Evolutionary conservation across 2,797 vertebrate genomes (phyloP).

Genomic region (Macrochelys suwanniensis): DNA sequence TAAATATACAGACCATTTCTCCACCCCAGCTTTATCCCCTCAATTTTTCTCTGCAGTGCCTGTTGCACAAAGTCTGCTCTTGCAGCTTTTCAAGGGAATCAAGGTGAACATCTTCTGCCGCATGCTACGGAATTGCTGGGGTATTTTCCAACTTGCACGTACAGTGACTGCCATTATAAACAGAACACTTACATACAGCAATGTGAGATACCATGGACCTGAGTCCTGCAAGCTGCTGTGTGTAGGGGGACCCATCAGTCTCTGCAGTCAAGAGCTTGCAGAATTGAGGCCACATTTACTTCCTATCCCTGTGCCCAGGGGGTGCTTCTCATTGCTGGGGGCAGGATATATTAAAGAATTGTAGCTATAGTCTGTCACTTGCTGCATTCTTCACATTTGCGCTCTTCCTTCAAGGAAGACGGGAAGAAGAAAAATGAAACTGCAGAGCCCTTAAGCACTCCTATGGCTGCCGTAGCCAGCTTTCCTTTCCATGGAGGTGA

Average conservation of each 20-base stretch:
- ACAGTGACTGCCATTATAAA: not conserved
- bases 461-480: not conserved
- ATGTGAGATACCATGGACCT: not conserved
- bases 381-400: conserved; percentile 5
- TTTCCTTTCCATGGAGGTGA: not conserved
- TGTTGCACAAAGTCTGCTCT: not conserved
- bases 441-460: not conserved
- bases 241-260: not conserved
- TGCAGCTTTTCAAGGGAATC: not conserved
- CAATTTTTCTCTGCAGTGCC: not conserved
- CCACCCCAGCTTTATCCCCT: not conserved
- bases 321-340: not conserved
- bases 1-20: not conserved
- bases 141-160: not conserved
- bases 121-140: not conserved
- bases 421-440: not conserved
- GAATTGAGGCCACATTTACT: not conserved
- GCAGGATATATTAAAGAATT: not conserved
- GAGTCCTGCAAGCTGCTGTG: not conserved
- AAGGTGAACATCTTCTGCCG: not conserved
- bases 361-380: not conserved
- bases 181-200: not conserved
- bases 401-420: conserved; percentile 7
- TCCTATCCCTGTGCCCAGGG: conserved; percentile 6
- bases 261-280: not conserved